Base-by-base conservation (phyloP, 2,797 vertebrate genomes). In the Esox lucius region DNA sequence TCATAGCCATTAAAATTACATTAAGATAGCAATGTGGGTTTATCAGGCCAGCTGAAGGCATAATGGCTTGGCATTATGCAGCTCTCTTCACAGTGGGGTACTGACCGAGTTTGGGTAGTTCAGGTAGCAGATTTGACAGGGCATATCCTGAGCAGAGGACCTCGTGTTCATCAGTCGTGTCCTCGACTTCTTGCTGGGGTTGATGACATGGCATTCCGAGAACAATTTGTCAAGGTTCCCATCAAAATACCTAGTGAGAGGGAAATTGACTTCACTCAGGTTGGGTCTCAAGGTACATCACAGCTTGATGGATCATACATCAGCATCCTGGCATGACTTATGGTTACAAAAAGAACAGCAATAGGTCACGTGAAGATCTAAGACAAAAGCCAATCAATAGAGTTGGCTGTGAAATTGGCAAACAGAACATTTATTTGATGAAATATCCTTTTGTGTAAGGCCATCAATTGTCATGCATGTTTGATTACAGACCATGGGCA, bases 171-270 rank as follows among this genome's bases (percentile, higher is more conserved):
- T 98, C 89, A 97, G 96, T 88, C 98, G 97, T 69, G 96, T 97
- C 83, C 98, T 94, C 79, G 97, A 97, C 91, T 99, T 99, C 95
- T 98, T 99, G 91, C 97, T 99, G 80, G 98, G 98, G 89, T 99
- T 99, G 92, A 99, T 98, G 89, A 99, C 98, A 61, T 99, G 98
- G 95, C 98, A 99, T 92, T 99, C 98, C 2, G 98, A 98, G 92
- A 99, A 99, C 86, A 99, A 96, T 91, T 99, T 99, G 94, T 99
- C 98, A 93, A 99, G 93, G 91, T 99, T 99, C 80, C 98, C 98
- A 88, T 99, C 98, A 65, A 99, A 99, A 93, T 99, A 99, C 94
- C 98, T 99, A 92, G 51, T 59, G 74, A 35, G 48, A 75, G 31
- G 8, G 33, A 72, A 68, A 35, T 39, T 17, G 68, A 22, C 74